phyloP scores from a whole-genome alignment of 2,888 invertebrate genomes.

The Pogonocherus hispidulus region DNA sequence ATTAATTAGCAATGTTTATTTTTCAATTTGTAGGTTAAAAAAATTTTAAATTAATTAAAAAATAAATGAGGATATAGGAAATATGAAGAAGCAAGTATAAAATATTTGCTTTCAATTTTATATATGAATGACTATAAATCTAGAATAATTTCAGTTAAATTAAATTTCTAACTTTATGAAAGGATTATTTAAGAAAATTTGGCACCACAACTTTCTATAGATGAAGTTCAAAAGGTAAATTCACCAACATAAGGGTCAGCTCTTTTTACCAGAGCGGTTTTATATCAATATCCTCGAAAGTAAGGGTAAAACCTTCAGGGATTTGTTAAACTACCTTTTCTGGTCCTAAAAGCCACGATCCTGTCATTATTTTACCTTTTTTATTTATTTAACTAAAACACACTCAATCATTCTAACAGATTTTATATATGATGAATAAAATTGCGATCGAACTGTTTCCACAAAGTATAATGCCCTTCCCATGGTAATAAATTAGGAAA shows the following conservation, averaged over 20 bases:
- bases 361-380: slow-evolving; percentile 5
- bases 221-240: slow-evolving; percentile 19
- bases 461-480: too few species aligned
- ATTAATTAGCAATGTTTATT: too few species aligned
- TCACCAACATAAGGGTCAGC: slow-evolving; percentile 20
- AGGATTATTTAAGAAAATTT: slow-evolving; percentile 16
- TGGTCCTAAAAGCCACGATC: background rate
- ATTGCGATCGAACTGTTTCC: too few species aligned
- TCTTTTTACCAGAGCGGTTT: slow-evolving; percentile 26
- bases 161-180: slow-evolving; percentile 7
- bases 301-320: slow-evolving; percentile 19
- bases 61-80: too few species aligned
- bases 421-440: background rate
- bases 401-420: background rate
- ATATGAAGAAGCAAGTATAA: too few species aligned
- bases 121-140: background rate
- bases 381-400: slow-evolving; percentile 1
- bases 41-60: too few species aligned
- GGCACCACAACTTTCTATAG: slow-evolving; percentile 21
- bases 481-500: background rate
- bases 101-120: background rate
- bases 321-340: slow-evolving; percentile 12
- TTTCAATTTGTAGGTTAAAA: too few species aligned
- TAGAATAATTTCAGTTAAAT: slow-evolving; percentile 11
- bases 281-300: slow-evolving; percentile 27